A percentile compares a stretch with the other conserved stretches of the same genome.
phyloP scores from a whole-genome alignment of 2,113 vertebrate genomes.

The Catagonus wagneri region DNA sequence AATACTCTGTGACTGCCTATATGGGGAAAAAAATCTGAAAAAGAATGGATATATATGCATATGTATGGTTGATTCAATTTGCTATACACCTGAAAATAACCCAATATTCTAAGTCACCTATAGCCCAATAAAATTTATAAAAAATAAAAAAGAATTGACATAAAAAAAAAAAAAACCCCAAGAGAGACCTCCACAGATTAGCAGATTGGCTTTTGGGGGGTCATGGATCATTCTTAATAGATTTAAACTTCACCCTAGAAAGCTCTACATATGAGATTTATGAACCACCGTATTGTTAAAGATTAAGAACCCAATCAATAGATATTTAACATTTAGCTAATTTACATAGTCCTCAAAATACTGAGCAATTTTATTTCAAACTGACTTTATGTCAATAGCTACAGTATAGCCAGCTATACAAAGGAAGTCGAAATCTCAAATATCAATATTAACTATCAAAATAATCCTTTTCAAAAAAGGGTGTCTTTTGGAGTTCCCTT shows the following conservation, averaged over 20 bases:
- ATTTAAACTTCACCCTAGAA: neutral
- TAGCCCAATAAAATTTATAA: too few species aligned
- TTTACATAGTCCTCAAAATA: conserved; percentile 41
- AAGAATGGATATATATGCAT: too few species aligned
- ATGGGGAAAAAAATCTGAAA: too few species aligned
- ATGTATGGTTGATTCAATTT: too few species aligned
- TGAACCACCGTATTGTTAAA: neutral
- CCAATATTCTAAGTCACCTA: too few species aligned
- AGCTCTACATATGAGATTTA: neutral
- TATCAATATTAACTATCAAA: neutral
- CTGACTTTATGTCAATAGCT: neutral
- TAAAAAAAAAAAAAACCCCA: neutral
- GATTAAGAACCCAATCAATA: neutral
- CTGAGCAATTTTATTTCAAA: conserved; percentile 24
- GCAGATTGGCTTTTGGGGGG: neutral
- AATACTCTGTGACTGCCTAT: too few species aligned
- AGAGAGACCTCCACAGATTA: neutral
- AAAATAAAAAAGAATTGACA: too few species aligned
- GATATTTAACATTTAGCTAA: conserved; percentile 21
- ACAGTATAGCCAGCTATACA: neutral
- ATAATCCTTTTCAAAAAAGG: conserved; percentile 11
- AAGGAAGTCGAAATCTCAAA: neutral
- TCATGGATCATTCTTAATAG: neutral
- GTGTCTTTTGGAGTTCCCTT: neutral
- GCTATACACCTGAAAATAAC: too few species aligned